These are phyloP conservation scores for Tyria jacobaeae DNA, from an alignment of 2,888 invertebrate genomes.

Conservation along the genomic window DNA sequence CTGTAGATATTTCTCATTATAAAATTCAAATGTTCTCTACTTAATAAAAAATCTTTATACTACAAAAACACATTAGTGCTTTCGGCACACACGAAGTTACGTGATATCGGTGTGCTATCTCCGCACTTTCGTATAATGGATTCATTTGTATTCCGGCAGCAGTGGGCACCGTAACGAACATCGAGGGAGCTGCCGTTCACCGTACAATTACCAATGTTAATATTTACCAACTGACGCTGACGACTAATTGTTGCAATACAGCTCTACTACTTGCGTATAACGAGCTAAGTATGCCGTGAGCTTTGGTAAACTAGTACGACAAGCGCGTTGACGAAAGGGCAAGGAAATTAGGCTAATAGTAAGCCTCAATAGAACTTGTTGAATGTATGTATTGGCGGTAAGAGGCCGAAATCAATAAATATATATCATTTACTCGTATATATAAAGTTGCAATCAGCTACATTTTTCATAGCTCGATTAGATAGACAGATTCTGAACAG, in stretches of 20 bases:
- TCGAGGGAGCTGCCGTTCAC: conserved; percentile 80
- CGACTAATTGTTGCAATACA: conserved; percentile 77
- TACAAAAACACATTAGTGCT: conserved; percentile 65
- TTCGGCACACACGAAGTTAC: conserved; percentile 63
- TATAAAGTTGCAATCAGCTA: too few relatives aligned
- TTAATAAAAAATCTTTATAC: conserved; percentile 8
- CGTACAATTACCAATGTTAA: conserved; percentile 85
- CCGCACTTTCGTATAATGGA: conserved; percentile 81
- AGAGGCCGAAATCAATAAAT: not conserved
- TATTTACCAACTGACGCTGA: conserved; percentile 84
- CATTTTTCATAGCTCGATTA: too few relatives aligned
- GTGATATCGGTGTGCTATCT: conserved; percentile 79
- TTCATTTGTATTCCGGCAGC: conserved; percentile 85
- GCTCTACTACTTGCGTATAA: conserved; percentile 57
- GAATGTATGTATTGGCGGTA: conserved; percentile 3
- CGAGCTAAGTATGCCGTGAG: conserved; percentile 31
- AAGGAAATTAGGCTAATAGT: conserved; percentile 17
- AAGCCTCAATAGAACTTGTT: conserved; percentile 18
- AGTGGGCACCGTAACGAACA: conserved; percentile 83
- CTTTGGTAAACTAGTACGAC: conserved; percentile 26
- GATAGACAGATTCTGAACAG: too few relatives aligned
- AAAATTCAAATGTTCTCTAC: not conserved
- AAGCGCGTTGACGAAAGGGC: conserved; percentile 16
- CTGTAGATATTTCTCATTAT: not conserved
- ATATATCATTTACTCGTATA: too few relatives aligned